phyloP scores from a whole-genome alignment of 2,113 vertebrate genomes.

The Clarias batrachus region DNA sequence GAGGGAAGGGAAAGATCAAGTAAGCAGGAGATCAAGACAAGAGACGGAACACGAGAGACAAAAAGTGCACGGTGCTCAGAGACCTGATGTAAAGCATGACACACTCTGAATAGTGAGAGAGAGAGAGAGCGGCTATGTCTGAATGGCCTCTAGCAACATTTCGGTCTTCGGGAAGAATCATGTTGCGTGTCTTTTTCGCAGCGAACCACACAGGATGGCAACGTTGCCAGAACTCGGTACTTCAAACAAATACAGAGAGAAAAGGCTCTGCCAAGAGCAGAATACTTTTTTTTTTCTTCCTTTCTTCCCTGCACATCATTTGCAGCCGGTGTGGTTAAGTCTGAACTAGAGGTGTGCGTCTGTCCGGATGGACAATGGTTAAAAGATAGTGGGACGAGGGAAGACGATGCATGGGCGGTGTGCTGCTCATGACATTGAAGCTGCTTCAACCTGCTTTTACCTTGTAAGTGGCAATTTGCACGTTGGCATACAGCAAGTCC shows the following conservation, averaged over 20 bases:
- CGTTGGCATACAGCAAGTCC: no score
- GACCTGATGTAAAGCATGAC: slow-evolving; percentile 30
- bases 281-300: background rate
- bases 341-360: background rate
- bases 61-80: slow-evolving; percentile 1
- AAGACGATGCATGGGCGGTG: background rate
- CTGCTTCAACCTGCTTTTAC: background rate
- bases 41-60: background rate
- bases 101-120: slow-evolving; percentile 13
- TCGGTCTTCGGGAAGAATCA: background rate
- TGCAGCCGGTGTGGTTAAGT: background rate
- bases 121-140: slow-evolving; percentile 8
- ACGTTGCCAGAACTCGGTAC: background rate
- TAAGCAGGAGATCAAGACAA: slow-evolving; percentile 20
- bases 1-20: slow-evolving; percentile 24
- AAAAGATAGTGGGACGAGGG: background rate
- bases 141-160: slow-evolving; percentile 17
- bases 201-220: slow-evolving; percentile 20
- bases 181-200: slow-evolving; percentile 5
- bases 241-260: background rate
- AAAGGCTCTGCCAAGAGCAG: background rate
- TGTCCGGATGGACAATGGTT: background rate
- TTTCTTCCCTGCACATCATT: background rate
- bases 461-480: background rate
- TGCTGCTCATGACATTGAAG: background rate